These are phyloP conservation scores for Melipona beecheii DNA, from an alignment of 2,888 invertebrate genomes.

Conservation along the genomic window DNA sequence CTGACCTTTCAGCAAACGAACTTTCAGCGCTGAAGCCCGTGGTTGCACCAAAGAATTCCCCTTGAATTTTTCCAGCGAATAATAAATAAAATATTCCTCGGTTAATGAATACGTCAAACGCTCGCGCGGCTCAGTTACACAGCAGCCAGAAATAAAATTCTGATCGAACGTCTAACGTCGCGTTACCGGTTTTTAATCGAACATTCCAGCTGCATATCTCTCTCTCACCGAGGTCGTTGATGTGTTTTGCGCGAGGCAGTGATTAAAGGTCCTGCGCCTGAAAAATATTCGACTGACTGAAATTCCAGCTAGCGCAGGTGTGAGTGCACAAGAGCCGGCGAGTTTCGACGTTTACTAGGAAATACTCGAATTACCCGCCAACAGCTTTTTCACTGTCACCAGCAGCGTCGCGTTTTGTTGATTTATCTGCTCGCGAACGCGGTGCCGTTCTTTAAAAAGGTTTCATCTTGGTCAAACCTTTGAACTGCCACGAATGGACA, in stretches of 20 bases:
- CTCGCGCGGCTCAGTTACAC: too few relatives aligned
- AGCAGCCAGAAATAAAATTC: background rate
- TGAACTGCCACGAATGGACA: too few relatives aligned
- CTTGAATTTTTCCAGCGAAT: background rate
- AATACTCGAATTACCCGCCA: conserved; percentile 44
- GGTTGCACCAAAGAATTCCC: background rate
- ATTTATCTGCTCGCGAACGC: conserved; percentile 10
- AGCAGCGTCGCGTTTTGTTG: conserved; percentile 37
- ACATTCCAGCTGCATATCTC: background rate
- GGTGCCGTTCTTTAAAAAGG: background rate
- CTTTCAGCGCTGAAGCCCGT: background rate
- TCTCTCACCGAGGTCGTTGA: conserved; percentile 7
- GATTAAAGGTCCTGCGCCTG: background rate
- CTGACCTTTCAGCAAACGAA: background rate
- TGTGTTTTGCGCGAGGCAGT: background rate
- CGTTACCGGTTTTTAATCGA: background rate
- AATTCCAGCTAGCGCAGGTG: conserved; percentile 49
- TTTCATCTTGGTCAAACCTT: background rate
- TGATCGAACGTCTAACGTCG: background rate
- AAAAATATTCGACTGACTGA: conserved; percentile 23
- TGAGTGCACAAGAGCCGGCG: conserved; percentile 1
- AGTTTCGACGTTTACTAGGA: conserved; percentile 38
- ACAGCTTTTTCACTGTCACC: conserved; percentile 38
- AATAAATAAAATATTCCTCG: background rate
- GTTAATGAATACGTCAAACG: background rate